Evolutionary conservation across 2,797 vertebrate species (phyloP).

Genomic region (Acanthurus leucopareius): DNA sequence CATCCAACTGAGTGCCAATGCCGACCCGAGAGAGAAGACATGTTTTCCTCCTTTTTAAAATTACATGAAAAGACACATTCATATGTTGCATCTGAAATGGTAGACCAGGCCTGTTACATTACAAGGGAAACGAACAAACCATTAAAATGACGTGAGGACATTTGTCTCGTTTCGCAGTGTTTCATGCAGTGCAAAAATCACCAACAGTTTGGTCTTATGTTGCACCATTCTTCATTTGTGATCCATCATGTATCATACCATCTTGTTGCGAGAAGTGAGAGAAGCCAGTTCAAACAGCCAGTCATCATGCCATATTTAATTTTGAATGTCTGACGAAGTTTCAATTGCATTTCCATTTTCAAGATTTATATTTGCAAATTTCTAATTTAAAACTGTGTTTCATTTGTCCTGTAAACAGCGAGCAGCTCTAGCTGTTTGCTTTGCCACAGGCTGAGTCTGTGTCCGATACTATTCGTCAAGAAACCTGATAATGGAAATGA

Average conservation of each 20-base stretch:
- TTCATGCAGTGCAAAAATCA: conserved; percentile 35
- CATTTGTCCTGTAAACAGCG: conserved; percentile 52
- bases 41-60: not conserved
- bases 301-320: conserved; percentile 61
- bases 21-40: not conserved
- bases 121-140: conserved; percentile 15
- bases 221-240: conserved; percentile 43
- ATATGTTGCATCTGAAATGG: conserved; percentile 7
- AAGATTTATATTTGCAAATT: conserved; percentile 40
- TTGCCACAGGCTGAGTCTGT: conserved; percentile 41
- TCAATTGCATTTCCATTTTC: not conserved
- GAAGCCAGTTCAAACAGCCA: conserved; percentile 54
- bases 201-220: conserved; percentile 41
- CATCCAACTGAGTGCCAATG: not conserved
- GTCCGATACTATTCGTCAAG: conserved; percentile 42
- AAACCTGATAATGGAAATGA: conserved; percentile 53
- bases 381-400: conserved; percentile 36
- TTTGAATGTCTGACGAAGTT: conserved; percentile 47
- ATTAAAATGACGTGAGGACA: not conserved
- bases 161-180: conserved; percentile 34
- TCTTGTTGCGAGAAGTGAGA: conserved; percentile 26
- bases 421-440: conserved; percentile 47
- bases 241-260: conserved; percentile 49
- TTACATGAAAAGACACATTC: conserved; percentile 4
- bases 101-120: not conserved